Evolutionary conservation across 2,888 invertebrate species (phyloP).

Genomic region (Megaustenia siamemsis): DNA sequence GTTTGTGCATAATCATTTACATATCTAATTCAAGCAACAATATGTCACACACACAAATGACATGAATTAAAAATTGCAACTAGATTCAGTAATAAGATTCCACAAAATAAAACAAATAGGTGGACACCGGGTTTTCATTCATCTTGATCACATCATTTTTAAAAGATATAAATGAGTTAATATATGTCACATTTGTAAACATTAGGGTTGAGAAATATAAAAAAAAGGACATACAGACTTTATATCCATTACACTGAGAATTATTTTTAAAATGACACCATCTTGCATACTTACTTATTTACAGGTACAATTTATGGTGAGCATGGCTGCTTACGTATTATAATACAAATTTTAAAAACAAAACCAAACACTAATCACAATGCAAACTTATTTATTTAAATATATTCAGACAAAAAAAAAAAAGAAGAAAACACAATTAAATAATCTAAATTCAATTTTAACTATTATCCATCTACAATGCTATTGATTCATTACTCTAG

Average conservation of each 20-base stretch:
- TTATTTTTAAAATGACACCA: background rate
- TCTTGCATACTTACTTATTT: background rate
- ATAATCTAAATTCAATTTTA: too few relatives aligned
- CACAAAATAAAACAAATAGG: background rate
- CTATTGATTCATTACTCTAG: too few relatives aligned
- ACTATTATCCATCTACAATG: too few relatives aligned
- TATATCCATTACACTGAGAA: background rate
- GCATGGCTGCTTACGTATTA: background rate
- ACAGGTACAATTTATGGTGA: background rate
- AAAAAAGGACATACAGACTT: conserved; percentile 1
- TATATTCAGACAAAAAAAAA: too few relatives aligned
- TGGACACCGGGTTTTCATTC: conserved; percentile 19
- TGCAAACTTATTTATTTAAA: too few relatives aligned
- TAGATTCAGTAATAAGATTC: background rate
- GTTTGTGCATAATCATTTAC: background rate
- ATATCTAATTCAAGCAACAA: background rate
- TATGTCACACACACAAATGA: background rate
- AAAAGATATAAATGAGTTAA: conserved; percentile 2
- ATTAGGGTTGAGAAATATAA: background rate
- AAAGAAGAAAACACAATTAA: too few relatives aligned
- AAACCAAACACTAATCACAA: background rate
- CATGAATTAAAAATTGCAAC: background rate
- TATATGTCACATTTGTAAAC: conserved; percentile 20
- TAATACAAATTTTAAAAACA: background rate
- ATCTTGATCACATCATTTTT: background rate